A percentile compares a stretch with the other conserved stretches of the same genome.
phyloP scores from a whole-genome alignment of 2,888 invertebrate species.

The Drosophila antonietae region DNA sequence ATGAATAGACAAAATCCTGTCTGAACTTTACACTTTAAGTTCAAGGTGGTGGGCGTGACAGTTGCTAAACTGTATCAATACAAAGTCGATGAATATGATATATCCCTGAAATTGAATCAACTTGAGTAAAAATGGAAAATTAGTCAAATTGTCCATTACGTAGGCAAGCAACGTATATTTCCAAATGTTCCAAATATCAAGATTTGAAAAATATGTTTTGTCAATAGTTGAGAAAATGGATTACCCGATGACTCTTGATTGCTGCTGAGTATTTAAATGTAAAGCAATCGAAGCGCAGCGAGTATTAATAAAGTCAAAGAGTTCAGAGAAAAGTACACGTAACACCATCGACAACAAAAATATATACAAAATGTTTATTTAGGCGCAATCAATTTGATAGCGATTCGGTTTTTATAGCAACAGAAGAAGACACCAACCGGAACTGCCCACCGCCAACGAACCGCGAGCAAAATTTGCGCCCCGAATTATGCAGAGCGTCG shows the following conservation, averaged over 20 bases:
- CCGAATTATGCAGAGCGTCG: slow-evolving; percentile 66
- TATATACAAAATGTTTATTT: slow-evolving; percentile 71
- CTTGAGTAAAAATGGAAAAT: not conserved
- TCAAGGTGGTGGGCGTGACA: slow-evolving; percentile 11
- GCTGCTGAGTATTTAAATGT: slow-evolving; percentile 32
- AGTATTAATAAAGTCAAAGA: slow-evolving; percentile 51
- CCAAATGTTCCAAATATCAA: not conserved
- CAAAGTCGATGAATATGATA: not conserved
- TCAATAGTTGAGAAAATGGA: too few relatives aligned
- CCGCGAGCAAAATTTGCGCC: slow-evolving; percentile 47
- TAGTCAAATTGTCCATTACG: not conserved
- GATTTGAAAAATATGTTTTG: not conserved
- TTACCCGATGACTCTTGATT: slow-evolving; percentile 2
- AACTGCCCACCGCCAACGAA: slow-evolving; percentile 10
- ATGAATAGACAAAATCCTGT: slow-evolving; percentile 46
- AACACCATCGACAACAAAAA: slow-evolving; percentile 30
- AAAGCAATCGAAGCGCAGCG: slow-evolving; percentile 40
- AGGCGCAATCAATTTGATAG: slow-evolving; percentile 78
- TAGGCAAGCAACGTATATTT: not conserved
- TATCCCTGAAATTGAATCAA: not conserved
- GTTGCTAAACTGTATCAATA: not conserved
- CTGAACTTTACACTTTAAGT: slow-evolving; percentile 3
- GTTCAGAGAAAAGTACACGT: slow-evolving; percentile 30
- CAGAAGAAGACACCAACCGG: slow-evolving; percentile 27
- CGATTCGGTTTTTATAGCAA: slow-evolving; percentile 64